Evolutionary conservation across 2,797 vertebrate species (phyloP).

Genomic region (Hoplostethus mediterraneus): DNA sequence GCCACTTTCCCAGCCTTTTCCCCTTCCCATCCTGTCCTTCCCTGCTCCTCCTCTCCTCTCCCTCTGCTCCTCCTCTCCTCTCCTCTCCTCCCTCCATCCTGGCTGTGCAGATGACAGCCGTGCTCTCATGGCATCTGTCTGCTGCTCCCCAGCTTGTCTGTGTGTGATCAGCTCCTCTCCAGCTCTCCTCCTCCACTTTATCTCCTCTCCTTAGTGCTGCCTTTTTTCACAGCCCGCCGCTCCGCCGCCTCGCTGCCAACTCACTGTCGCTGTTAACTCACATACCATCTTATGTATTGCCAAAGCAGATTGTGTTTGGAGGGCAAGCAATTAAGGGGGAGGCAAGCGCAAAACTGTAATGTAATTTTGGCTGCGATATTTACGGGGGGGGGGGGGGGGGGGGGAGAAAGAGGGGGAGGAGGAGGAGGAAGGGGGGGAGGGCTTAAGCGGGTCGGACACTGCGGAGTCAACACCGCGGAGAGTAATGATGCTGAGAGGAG

Average conservation of each 20-base stretch:
- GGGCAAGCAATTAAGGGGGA: constrained; percentile 91
- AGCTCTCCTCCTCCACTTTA: constrained; percentile 83
- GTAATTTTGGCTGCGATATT: constrained; percentile 89
- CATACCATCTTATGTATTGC: constrained; percentile 89
- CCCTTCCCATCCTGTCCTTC: too few species aligned
- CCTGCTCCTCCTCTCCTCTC: constrained; percentile 21
- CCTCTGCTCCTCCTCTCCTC: constrained; percentile 22
- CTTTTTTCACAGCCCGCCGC: constrained; percentile 76
- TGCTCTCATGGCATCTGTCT: constrained; percentile 86
- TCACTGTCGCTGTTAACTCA: constrained; percentile 89
- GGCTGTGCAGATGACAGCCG: constrained; percentile 78
- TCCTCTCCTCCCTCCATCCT: constrained; percentile 65
- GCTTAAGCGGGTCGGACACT: constrained; percentile 85
- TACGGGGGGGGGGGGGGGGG: constrained; percentile 68
- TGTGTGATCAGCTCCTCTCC: constrained; percentile 87
- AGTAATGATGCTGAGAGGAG: constrained; percentile 88
- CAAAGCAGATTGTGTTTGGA: constrained; percentile 92
- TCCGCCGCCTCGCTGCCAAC: constrained; percentile 82
- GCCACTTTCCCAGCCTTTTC: constrained; percentile 6
- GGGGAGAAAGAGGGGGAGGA: constrained; percentile 14
- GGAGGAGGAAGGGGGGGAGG: constrained; percentile 73
- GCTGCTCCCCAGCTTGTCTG: constrained; percentile 86
- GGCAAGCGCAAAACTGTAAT: constrained; percentile 87
- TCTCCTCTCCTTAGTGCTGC: constrained; percentile 84
- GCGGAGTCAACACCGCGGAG: constrained; percentile 86